phyloP scores from a whole-genome alignment of 2,888 invertebrate species.

The Apamea anceps region DNA sequence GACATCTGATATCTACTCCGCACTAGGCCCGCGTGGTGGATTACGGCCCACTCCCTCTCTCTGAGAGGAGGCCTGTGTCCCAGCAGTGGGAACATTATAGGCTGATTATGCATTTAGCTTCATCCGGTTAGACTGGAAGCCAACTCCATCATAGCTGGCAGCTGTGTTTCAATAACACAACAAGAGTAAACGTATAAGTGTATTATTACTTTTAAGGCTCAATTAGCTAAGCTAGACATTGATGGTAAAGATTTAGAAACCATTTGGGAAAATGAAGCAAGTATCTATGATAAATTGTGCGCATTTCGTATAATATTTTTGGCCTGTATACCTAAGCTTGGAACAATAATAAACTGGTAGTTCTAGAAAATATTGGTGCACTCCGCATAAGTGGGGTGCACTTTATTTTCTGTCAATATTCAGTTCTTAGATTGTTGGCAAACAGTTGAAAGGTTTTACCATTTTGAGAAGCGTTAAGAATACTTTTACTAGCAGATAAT shows the following conservation, averaged over 20 bases:
- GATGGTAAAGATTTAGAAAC: constrained; percentile 1
- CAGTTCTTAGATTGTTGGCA: constrained; percentile 14
- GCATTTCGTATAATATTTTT: background rate
- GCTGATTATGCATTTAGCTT: background rate
- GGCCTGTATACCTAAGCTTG: background rate
- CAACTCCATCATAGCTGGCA: background rate
- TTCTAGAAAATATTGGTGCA: constrained; percentile 30
- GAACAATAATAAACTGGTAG: constrained; percentile 5
- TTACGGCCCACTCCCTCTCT: no score
- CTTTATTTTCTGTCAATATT: constrained; percentile 27
- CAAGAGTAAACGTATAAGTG: no score
- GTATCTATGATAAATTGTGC: background rate
- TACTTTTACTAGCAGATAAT: background rate
- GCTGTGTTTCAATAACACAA: no score
- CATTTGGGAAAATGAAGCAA: background rate
- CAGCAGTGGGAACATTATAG: no score
- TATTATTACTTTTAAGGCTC: no score
- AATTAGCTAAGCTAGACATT: no score
- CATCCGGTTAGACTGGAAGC: background rate
- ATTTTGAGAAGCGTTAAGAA: background rate
- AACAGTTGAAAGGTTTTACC: constrained; percentile 1
- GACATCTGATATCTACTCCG: no score
- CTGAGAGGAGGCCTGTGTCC: no score
- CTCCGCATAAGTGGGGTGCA: constrained; percentile 18
- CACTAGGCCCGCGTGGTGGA: no score